Evolutionary conservation across 1,140 invertebrate genomes (phyloP).

Genomic region (Heterodera carotae): DNA sequence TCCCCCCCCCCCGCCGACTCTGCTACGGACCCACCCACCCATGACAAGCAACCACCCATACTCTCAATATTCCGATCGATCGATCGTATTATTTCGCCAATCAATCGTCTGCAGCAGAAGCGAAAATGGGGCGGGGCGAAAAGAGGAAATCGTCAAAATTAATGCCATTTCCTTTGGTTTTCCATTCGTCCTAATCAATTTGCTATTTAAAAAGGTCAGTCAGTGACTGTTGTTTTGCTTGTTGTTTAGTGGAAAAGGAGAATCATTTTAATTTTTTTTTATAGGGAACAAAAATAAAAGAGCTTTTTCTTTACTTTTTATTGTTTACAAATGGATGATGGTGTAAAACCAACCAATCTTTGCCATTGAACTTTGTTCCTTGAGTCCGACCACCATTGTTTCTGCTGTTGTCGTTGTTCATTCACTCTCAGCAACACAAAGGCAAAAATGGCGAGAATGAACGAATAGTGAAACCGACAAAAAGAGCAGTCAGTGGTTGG

Average conservation of each 20-base stretch:
- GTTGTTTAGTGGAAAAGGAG: no score
- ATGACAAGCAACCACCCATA: neutral
- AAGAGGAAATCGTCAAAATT: neutral
- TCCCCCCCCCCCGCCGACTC: neutral
- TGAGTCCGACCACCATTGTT: neutral
- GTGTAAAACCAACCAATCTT: neutral
- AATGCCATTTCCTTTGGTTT: neutral
- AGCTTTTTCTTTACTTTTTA: neutral
- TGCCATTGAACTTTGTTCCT: neutral
- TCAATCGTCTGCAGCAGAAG: neutral
- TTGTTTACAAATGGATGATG: neutral
- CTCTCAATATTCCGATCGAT: neutral
- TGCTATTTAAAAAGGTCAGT: no score
- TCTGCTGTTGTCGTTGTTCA: neutral
- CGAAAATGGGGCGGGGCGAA: neutral
- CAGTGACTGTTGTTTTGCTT: no score
- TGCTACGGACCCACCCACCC: neutral
- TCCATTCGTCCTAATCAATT: neutral
- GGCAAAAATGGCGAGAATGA: neutral
- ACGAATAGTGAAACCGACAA: neutral
- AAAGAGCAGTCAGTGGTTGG: neutral
- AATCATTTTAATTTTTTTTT: no score
- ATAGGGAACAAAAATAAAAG: no score
- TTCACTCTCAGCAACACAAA: neutral
- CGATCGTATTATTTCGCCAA: neutral